Percentiles rank a stretch among this genome's conserved stretches.
Conservation (phyloP, 2,113 vertebrate species). For the Mirza zaza region DNA sequence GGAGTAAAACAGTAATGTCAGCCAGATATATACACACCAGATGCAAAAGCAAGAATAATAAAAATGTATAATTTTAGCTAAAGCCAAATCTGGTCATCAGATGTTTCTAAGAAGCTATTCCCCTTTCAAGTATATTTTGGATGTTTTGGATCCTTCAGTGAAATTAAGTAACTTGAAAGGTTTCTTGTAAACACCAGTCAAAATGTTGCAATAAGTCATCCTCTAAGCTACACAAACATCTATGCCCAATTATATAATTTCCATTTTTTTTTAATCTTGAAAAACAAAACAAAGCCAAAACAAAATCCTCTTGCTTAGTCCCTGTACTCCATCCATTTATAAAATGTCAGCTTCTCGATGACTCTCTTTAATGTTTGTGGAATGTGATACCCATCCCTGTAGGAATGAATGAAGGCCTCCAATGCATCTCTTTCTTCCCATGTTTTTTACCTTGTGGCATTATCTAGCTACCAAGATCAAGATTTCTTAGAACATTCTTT, state of each 20-base stretch:
- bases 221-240: background rate
- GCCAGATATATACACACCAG: background rate
- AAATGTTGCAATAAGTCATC: slow-evolving; percentile 19
- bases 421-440: background rate
- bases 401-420: background rate
- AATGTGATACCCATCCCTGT: background rate
- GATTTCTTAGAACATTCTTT: background rate
- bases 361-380: background rate
- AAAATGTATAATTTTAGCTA: slow-evolving; percentile 24
- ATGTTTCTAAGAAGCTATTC: slow-evolving; percentile 38
- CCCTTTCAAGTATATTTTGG: slow-evolving; percentile 39
- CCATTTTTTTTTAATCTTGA: slow-evolving; percentile 8
- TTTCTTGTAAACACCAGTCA: slow-evolving; percentile 43
- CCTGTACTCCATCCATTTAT: background rate
- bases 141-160: slow-evolving; percentile 33
- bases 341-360: background rate
- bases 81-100: slow-evolving; percentile 27
- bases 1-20: background rate
- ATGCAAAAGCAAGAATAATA: slow-evolving; percentile 5
- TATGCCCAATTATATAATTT: slow-evolving; percentile 3
- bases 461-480: background rate
- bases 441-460: background rate
- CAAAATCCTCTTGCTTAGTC: background rate
- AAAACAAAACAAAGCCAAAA: slow-evolving; percentile 7
- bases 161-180: slow-evolving; percentile 42